Evolutionary conservation across 2,113 vertebrate genomes (phyloP).

Genomic region (Trematomus loennbergii): DNA sequence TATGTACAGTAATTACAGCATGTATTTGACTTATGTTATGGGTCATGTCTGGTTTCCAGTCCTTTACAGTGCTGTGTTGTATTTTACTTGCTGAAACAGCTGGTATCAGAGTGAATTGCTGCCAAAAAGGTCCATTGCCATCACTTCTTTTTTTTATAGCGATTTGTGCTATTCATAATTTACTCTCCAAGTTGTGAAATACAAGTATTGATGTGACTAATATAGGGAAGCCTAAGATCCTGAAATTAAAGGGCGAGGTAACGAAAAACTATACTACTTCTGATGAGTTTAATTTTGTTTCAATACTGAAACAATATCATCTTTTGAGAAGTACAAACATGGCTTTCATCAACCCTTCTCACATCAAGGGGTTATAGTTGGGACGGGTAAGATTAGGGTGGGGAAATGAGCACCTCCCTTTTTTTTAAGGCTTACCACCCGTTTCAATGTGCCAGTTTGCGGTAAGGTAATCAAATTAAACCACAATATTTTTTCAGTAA

Average conservation of each 20-base stretch:
- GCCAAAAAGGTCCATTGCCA: neutral
- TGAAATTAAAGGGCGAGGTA: neutral
- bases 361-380: neutral
- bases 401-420: neutral
- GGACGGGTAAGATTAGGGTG: neutral
- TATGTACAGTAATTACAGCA: constrained; percentile 23
- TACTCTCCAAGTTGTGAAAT: neutral
- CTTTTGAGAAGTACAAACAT: neutral
- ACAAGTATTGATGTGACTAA: neutral
- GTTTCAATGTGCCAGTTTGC: constrained; percentile 1
- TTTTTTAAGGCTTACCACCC: neutral
- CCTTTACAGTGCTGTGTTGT: neutral
- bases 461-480: neutral
- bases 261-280: neutral
- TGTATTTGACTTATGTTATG: neutral
- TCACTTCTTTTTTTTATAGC: neutral
- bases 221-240: neutral
- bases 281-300: neutral
- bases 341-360: neutral
- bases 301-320: neutral
- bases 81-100: constrained; percentile 15
- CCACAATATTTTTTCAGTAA: neutral
- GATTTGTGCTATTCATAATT: neutral
- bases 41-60: neutral
- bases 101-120: neutral